phyloP scores from a whole-genome alignment of 2,888 invertebrate species.

The Phortica okadai region DNA sequence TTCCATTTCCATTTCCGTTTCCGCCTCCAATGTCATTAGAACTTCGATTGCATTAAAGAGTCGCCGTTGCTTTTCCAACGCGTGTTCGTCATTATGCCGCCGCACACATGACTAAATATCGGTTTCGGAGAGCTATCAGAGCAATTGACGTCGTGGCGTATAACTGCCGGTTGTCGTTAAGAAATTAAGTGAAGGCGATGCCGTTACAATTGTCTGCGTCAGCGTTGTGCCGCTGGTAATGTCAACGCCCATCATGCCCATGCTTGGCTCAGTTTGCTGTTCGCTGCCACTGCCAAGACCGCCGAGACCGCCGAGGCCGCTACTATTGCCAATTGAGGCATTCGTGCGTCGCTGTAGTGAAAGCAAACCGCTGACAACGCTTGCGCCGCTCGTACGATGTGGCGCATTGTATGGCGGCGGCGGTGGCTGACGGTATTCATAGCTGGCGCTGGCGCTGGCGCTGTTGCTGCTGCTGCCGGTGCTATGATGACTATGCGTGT shows the following conservation, averaged over 20 bases:
- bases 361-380: constrained; percentile 32
- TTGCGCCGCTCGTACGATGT: constrained; percentile 49
- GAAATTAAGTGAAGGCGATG: constrained; percentile 64
- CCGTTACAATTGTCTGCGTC: constrained; percentile 61
- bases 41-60: background rate
- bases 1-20: no score
- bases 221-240: constrained; percentile 33
- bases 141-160: constrained; percentile 61
- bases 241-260: constrained; percentile 23
- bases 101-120: background rate
- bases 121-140: constrained; percentile 54
- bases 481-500: constrained; percentile 22
- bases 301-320: background rate
- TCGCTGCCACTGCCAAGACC: constrained; percentile 1
- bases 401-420: constrained; percentile 61
- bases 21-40: no score
- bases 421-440: constrained; percentile 63
- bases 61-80: background rate
- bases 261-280: background rate
- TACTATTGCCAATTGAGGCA: background rate
- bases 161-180: constrained; percentile 57
- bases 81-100: background rate
- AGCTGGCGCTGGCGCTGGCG: constrained; percentile 47
- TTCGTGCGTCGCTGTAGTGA: constrained; percentile 43
- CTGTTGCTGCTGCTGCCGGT: background rate